phyloP scores from a whole-genome alignment of 2,113 vertebrate genomes.

The Podarcis muralis region DNA sequence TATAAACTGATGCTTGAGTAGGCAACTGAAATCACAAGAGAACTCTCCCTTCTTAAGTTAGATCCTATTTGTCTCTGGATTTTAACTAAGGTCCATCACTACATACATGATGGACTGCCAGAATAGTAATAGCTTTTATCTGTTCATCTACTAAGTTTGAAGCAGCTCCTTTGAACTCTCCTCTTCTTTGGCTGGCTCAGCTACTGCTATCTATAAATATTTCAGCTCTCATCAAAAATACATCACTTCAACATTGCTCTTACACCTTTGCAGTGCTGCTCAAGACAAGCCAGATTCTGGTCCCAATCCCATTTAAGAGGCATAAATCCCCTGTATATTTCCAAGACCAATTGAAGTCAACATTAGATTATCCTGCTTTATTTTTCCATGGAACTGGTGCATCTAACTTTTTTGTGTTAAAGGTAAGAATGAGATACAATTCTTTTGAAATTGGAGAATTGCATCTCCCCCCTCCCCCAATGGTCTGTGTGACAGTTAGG shows the following conservation, averaged over 20 bases:
- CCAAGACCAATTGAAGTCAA: neutral
- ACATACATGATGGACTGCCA: accelerated
- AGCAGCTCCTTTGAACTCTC: slow-evolving; percentile 5
- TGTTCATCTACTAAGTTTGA: neutral
- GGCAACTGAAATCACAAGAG: neutral
- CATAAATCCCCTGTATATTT: neutral
- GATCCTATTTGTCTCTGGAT: accelerated
- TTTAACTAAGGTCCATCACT: neutral
- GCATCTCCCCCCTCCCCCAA: neutral
- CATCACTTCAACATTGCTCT: neutral
- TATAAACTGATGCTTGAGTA: neutral
- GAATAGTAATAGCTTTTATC: neutral
- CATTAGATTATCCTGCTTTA: neutral
- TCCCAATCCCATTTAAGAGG: neutral
- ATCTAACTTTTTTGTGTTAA: neutral
- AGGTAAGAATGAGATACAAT: neutral
- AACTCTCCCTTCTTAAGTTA: accelerated
- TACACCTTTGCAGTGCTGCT: accelerated
- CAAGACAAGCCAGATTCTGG: neutral
- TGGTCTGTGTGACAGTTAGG: neutral
- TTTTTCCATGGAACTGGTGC: neutral
- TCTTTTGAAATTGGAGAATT: neutral
- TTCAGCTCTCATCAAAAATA: slow-evolving; percentile 51
- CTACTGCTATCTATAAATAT: slow-evolving; percentile 41
- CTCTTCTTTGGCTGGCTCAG: slow-evolving; percentile 5